Evolutionary conservation across 2,113 vertebrate species (phyloP).

Genomic region (Boulengeromyrus knoepffleri): DNA sequence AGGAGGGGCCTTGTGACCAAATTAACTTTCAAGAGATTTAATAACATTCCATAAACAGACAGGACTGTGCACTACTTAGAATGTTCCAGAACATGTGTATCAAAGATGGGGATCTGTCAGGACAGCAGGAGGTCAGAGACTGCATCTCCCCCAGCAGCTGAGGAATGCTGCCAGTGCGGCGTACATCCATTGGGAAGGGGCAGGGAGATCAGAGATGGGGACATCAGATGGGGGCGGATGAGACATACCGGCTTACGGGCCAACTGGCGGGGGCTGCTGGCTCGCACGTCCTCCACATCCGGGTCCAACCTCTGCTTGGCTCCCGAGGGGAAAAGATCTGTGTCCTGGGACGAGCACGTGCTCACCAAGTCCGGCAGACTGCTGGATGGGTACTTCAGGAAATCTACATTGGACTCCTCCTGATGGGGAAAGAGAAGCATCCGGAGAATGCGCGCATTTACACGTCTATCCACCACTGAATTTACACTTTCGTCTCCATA

Average conservation of each 20-base stretch:
- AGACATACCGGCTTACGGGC: conserved; percentile 62
- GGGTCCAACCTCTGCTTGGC: conserved; percentile 70
- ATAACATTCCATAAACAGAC: not conserved
- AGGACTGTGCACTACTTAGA: not conserved
- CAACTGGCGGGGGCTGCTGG: conserved; percentile 43
- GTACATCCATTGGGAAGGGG: not conserved
- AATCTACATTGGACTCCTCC: conserved; percentile 72
- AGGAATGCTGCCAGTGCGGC: not conserved
- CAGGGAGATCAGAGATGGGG: conserved; percentile 18
- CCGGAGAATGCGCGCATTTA: not conserved
- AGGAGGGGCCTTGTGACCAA: not conserved
- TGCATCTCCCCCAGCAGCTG: not conserved
- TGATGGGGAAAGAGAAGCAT: conserved; percentile 30
- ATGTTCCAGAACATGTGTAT: not conserved
- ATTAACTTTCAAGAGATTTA: not conserved
- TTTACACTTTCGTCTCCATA: not conserved
- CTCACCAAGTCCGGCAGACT: conserved; percentile 88
- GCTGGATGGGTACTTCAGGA: conserved; percentile 76
- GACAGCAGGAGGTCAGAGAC: not conserved
- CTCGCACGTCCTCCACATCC: conserved; percentile 57
- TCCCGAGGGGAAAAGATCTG: conserved; percentile 56
- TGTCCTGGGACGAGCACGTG: conserved; percentile 65
- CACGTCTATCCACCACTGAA: not conserved
- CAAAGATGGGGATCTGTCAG: conserved; percentile 1
- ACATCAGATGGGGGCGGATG: conserved; percentile 22